Evolutionary conservation across 2,888 invertebrate species (phyloP).

Genomic region (Cyaniris semiargus): DNA sequence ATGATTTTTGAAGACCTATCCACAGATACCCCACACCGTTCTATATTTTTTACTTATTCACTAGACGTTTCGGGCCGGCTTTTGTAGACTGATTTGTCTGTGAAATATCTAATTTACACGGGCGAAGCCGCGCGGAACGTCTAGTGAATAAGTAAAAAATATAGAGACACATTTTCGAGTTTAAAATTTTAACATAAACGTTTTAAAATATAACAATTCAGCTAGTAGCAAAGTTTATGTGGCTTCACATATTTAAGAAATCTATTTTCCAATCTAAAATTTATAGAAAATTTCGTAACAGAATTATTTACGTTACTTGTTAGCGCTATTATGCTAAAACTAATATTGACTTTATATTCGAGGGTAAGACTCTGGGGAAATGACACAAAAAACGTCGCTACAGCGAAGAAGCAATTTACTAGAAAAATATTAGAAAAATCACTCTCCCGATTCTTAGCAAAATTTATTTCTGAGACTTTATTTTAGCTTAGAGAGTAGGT

Average conservation of each 20-base stretch:
- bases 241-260: not conserved
- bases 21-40: too few relatives aligned
- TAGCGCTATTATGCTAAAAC: constrained; percentile 2
- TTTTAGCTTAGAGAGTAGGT: not conserved
- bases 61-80: too few relatives aligned
- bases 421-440: constrained; percentile 3
- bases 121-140: too few relatives aligned
- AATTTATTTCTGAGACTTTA: not conserved
- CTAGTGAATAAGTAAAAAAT: too few relatives aligned
- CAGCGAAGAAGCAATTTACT: constrained; percentile 10
- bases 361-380: constrained; percentile 4
- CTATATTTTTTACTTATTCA: too few relatives aligned
- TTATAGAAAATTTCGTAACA: not conserved
- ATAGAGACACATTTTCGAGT: not conserved
- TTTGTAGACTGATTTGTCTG: too few relatives aligned
- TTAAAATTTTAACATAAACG: not conserved
- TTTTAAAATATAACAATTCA: too few relatives aligned
- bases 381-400: constrained; percentile 13
- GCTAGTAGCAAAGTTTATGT: too few relatives aligned
- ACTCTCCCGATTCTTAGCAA: not conserved
- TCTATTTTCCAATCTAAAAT: not conserved
- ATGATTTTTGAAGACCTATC: too few relatives aligned
- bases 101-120: too few relatives aligned
- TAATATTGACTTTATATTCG: constrained; percentile 14
- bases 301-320: not conserved